Conservation (phyloP, 1,140 invertebrate genomes). For the Panulirus ornatus region DNA sequence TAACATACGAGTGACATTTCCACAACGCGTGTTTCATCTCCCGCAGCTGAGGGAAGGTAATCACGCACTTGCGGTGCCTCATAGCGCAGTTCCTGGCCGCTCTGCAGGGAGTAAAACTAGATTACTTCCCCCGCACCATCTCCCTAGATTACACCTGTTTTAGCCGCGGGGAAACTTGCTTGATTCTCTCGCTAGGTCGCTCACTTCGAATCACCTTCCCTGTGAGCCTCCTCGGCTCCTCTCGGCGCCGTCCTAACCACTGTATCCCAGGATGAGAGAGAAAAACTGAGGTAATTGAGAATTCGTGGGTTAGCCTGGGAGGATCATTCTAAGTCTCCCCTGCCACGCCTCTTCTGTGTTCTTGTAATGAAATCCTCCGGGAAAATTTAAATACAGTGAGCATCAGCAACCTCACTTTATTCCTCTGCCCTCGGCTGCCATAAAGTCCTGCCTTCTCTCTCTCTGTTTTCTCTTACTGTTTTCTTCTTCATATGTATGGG, state of each 20-base stretch:
- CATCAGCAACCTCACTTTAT: constrained; percentile 36
- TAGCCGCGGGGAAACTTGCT: not conserved
- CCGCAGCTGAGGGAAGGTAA: not conserved
- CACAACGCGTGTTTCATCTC: too few species aligned
- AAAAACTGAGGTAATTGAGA: too few species aligned
- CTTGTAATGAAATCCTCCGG: constrained; percentile 27
- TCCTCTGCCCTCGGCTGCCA: not conserved
- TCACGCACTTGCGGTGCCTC: too few species aligned
- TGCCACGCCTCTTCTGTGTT: constrained; percentile 16
- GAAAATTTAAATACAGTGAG: constrained; percentile 48
- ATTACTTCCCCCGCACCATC: too few species aligned
- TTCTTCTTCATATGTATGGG: not conserved
- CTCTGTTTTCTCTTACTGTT: not conserved
- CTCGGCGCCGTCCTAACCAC: not conserved
- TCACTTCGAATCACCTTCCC: too few species aligned
- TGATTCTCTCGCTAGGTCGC: not conserved
- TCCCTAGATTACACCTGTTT: too few species aligned
- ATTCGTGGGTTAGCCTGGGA: not conserved
- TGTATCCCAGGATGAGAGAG: too few species aligned
- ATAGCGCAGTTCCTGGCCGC: too few species aligned
- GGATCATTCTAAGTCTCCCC: not conserved
- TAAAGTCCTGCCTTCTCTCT: not conserved
- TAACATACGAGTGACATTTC: too few species aligned
- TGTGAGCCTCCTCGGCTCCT: not conserved
- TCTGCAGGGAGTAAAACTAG: too few species aligned